phyloP scores from a whole-genome alignment of 2,113 vertebrate species.

The Peromyscus californicus region DNA sequence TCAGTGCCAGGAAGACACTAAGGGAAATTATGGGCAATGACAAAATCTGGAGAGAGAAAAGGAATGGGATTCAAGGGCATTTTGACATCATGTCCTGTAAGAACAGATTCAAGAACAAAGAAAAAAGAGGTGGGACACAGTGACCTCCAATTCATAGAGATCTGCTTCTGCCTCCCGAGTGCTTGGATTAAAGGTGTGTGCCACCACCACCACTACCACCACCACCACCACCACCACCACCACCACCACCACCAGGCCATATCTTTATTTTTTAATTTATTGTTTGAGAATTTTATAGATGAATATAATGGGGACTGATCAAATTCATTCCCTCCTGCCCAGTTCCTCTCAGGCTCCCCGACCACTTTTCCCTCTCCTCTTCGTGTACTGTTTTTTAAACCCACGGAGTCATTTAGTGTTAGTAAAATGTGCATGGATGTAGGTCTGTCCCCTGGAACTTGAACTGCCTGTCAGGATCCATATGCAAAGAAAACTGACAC shows the following conservation, averaged over 20 bases:
- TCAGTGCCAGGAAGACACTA: not conserved
- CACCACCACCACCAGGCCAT: not conserved
- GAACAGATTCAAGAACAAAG: not conserved
- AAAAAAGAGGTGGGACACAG: accelerated
- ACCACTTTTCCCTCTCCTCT: not conserved
- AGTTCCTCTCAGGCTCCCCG: not conserved
- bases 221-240: no score
- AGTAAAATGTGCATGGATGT: not conserved
- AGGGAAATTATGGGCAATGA: not conserved
- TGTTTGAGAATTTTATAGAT: not conserved
- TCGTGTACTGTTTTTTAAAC: not conserved
- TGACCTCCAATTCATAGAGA: not conserved
- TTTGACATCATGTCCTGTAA: not conserved
- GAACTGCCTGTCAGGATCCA: not conserved
- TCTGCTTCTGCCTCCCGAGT: not conserved
- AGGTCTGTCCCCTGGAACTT: not conserved
- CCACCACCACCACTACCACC: no score
- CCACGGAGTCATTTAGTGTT: not conserved
- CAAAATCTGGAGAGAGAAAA: not conserved
- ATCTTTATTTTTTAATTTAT: not conserved
- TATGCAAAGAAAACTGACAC: not conserved
- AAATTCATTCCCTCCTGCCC: not conserved
- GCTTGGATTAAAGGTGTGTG: no score
- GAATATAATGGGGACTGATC: not conserved
- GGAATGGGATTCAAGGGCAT: not conserved